A percentile compares a stretch with the other conserved stretches of the same genome.
These are phyloP conservation scores for Celastrina argiolus DNA, from an alignment of 2,888 invertebrate species.

Conservation along the genomic window DNA sequence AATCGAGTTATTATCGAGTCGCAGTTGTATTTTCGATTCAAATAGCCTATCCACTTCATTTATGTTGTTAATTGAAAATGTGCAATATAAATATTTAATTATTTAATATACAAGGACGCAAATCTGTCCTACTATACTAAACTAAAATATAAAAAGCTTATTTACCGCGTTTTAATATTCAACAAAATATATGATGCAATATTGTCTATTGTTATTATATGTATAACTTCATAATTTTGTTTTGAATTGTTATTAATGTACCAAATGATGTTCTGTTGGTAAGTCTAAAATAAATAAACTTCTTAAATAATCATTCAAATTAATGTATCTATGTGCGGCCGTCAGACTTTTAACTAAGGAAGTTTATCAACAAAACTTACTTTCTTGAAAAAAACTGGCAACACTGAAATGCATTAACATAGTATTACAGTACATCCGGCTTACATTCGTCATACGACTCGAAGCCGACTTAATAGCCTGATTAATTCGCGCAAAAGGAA, in stretches of 20 bases:
- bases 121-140: not conserved
- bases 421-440: slow-evolving; percentile 52
- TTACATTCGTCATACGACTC: slow-evolving; percentile 73
- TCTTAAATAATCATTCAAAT: no score
- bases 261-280: no score
- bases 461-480: slow-evolving; percentile 71
- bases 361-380: not conserved
- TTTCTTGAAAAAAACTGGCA: not conserved
- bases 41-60: slow-evolving; percentile 19
- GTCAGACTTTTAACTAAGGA: not conserved
- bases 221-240: not conserved
- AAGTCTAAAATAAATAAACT: no score
- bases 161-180: not conserved
- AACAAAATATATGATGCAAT: not conserved
- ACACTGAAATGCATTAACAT: slow-evolving; percentile 26
- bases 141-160: no score
- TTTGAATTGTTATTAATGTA: no score
- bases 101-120: not conserved
- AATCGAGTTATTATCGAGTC: slow-evolving; percentile 59
- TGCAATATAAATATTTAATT: not conserved
- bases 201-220: not conserved
- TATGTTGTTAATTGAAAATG: not conserved
- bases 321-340: no score
- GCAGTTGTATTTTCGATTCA: slow-evolving; percentile 38
- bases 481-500: slow-evolving; percentile 74